Conservation (phyloP, 2,113 vertebrate species). For the Halcyon senegalensis region DNA sequence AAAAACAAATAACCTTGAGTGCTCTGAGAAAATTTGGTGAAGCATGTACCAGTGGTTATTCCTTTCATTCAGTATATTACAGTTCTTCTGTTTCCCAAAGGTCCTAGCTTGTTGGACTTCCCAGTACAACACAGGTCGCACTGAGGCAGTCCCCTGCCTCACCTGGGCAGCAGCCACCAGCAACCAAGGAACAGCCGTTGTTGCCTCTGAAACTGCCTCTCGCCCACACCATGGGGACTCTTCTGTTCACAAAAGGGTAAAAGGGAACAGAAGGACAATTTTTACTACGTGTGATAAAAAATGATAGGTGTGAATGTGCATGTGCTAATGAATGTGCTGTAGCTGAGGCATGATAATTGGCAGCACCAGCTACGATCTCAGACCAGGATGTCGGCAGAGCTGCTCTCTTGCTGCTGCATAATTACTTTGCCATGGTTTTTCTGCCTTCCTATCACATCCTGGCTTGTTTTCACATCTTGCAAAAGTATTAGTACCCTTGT, state of each 20-base stretch:
- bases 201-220: background rate
- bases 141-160: background rate
- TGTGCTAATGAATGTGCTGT: rapidly evolving
- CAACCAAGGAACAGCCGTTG: rapidly evolving
- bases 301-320: background rate
- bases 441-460: background rate
- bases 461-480: background rate
- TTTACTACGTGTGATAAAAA: background rate
- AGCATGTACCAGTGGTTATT: background rate
- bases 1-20: background rate
- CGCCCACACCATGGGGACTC: rapidly evolving
- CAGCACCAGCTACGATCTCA: rapidly evolving
- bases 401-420: background rate
- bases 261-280: background rate
- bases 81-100: background rate
- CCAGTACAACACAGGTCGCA: rapidly evolving
- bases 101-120: background rate
- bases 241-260: background rate
- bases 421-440: background rate
- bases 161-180: rapidly evolving
- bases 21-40: background rate
- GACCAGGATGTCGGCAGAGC: rapidly evolving
- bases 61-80: background rate
- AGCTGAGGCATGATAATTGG: background rate
- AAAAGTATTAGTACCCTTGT: background rate